Conservation (phyloP, 2,113 vertebrate genomes). For the Procavia capensis region DNA sequence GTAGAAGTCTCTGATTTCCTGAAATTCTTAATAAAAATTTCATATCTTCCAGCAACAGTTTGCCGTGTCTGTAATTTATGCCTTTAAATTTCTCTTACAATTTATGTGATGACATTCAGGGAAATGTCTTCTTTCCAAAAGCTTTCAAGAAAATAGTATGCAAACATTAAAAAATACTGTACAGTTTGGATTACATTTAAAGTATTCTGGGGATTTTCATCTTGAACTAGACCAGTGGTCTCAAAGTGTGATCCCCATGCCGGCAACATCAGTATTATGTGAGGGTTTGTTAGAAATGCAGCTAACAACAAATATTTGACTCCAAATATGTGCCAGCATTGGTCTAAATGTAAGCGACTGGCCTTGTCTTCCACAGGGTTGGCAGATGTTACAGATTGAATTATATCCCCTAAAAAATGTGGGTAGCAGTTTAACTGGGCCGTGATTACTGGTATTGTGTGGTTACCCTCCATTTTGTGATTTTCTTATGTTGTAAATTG, state of each 20-base stretch:
- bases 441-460: too few relatives aligned
- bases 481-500: too few relatives aligned
- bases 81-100: slow-evolving; percentile 24
- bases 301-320: background rate
- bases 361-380: background rate
- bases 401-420: too few relatives aligned
- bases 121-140: slow-evolving; percentile 44
- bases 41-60: slow-evolving; percentile 9
- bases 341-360: background rate
- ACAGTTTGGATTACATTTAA: background rate
- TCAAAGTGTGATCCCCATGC: background rate
- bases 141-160: background rate
- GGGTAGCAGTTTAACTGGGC: too few relatives aligned
- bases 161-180: slow-evolving; percentile 6
- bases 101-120: background rate
- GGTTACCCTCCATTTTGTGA: too few relatives aligned
- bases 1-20: slow-evolving; percentile 53
- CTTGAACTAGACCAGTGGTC: background rate
- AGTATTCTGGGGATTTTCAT: background rate
- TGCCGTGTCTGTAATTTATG: slow-evolving; percentile 44
- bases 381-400: too few relatives aligned
- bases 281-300: background rate
- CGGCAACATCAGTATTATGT: background rate
- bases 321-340: background rate
- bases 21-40: slow-evolving; percentile 41